Percentiles rank a stretch among this genome's conserved stretches.
These are phyloP conservation scores for Adrianichthys oophorus DNA, from an alignment of 2,797 vertebrate species.

Conservation along the genomic window DNA sequence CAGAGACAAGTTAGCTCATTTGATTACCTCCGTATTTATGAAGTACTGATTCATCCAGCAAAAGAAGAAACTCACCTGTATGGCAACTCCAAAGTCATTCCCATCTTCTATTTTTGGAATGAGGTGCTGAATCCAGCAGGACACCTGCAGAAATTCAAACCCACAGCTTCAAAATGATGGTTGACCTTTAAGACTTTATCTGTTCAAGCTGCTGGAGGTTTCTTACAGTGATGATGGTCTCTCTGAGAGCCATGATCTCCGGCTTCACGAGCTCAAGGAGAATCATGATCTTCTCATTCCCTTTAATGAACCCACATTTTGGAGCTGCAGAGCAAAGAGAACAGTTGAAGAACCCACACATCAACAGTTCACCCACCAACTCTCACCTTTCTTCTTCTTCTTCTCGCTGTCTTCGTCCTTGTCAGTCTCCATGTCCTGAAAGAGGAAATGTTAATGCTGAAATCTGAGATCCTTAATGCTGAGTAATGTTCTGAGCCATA, in stretches of 20 bases:
- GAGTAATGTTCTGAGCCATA: not conserved
- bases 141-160: slow-evolving; percentile 42
- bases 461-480: not conserved
- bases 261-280: slow-evolving; percentile 83
- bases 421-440: slow-evolving; percentile 87
- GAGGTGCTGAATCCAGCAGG: slow-evolving; percentile 87
- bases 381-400: slow-evolving; percentile 81
- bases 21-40: not conserved
- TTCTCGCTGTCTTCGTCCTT: slow-evolving; percentile 81
- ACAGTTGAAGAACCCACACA: not conserved
- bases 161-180: not conserved
- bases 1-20: no score
- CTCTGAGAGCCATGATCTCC: slow-evolving; percentile 84
- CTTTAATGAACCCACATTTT: slow-evolving; percentile 86
- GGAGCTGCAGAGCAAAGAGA: slow-evolving; percentile 70
- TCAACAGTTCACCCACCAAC: not conserved
- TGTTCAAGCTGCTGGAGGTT: not conserved
- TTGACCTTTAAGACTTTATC: not conserved
- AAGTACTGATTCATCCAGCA: not conserved
- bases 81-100: slow-evolving; percentile 92
- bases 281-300: slow-evolving; percentile 79
- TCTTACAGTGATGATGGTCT: slow-evolving; percentile 84
- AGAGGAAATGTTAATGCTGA: not conserved
- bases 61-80: slow-evolving; percentile 79
- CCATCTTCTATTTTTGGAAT: slow-evolving; percentile 93